These are phyloP conservation scores for Chelon labrosus DNA, from an alignment of 2,797 vertebrate genomes.

Conservation along the genomic window DNA sequence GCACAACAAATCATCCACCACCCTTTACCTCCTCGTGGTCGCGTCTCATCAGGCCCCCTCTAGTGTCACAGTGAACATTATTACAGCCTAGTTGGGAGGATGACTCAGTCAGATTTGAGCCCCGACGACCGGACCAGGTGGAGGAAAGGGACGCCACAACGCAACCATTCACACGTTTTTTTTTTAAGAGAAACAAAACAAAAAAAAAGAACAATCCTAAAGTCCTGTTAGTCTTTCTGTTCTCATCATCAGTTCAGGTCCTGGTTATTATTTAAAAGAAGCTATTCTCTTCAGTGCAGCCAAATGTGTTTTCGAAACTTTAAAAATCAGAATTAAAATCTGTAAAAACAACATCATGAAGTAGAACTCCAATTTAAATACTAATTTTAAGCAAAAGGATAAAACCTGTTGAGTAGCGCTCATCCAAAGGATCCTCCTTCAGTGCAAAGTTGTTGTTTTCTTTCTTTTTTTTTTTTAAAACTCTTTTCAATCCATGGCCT, in stretches of 20 bases:
- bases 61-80: slow-evolving; percentile 85
- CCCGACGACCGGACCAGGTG: slow-evolving; percentile 40
- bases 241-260: slow-evolving; percentile 35
- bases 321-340: slow-evolving; percentile 55
- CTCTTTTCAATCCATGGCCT: slow-evolving; percentile 38
- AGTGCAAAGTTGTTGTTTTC: slow-evolving; percentile 74
- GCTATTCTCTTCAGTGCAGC: slow-evolving; percentile 32
- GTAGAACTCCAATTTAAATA: slow-evolving; percentile 53
- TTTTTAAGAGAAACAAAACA: not conserved
- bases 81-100: slow-evolving; percentile 68
- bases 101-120: slow-evolving; percentile 48
- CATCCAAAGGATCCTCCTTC: slow-evolving; percentile 50
- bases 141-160: slow-evolving; percentile 15
- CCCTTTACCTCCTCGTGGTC: slow-evolving; percentile 45
- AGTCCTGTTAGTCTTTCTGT: slow-evolving; percentile 44
- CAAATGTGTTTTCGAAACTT: slow-evolving; percentile 38
- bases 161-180: slow-evolving; percentile 51
- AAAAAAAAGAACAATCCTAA: slow-evolving; percentile 63
- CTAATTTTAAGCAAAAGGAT: slow-evolving; percentile 48
- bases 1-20: slow-evolving; percentile 38
- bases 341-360: slow-evolving; percentile 22
- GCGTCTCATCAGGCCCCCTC: slow-evolving; percentile 48
- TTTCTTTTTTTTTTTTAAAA: slow-evolving; percentile 16
- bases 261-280: slow-evolving; percentile 34
- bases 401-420: slow-evolving; percentile 67